Percentiles rank a stretch among this genome's conserved stretches.
Conservation (phyloP, 2,888 invertebrate species). For the Dicyrtomina minuta region DNA sequence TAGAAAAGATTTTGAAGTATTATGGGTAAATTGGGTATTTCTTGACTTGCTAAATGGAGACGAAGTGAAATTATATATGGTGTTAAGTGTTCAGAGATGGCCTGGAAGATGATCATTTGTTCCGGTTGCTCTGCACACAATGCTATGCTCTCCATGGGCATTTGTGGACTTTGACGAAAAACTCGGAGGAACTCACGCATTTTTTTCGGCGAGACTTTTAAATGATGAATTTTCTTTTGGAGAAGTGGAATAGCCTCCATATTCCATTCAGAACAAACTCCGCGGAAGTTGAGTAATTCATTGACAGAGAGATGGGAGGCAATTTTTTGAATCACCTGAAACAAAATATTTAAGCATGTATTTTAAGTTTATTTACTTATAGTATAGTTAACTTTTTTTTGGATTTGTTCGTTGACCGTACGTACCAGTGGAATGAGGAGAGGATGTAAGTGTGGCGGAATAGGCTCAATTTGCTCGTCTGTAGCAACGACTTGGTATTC, state of each 20-base stretch:
- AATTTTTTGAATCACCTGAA: slow-evolving; percentile 12
- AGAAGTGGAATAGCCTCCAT: not conserved
- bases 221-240: not conserved
- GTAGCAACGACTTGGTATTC: slow-evolving; percentile 2
- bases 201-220: slow-evolving; percentile 7
- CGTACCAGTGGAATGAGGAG: slow-evolving; percentile 5
- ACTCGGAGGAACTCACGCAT: slow-evolving; percentile 12
- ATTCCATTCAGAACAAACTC: slow-evolving; percentile 4
- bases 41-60: not conserved
- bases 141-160: not conserved
- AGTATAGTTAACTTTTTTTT: not conserved
- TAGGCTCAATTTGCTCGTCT: slow-evolving; percentile 3
- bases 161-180: slow-evolving; percentile 3
- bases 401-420: not conserved
- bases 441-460: slow-evolving; percentile 13
- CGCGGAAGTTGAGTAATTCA: slow-evolving; percentile 5
- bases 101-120: not conserved
- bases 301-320: not conserved
- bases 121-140: slow-evolving; percentile 16
- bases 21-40: slow-evolving; percentile 10
- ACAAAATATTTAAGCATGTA: too few species aligned
- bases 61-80: slow-evolving; percentile 1
- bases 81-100: not conserved
- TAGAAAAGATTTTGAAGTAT: slow-evolving; percentile 4
- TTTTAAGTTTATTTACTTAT: not conserved